These are phyloP conservation scores for Gnathonemus echidnorhynchus DNA, from an alignment of 2,113 vertebrate genomes.

Conservation along the genomic window DNA sequence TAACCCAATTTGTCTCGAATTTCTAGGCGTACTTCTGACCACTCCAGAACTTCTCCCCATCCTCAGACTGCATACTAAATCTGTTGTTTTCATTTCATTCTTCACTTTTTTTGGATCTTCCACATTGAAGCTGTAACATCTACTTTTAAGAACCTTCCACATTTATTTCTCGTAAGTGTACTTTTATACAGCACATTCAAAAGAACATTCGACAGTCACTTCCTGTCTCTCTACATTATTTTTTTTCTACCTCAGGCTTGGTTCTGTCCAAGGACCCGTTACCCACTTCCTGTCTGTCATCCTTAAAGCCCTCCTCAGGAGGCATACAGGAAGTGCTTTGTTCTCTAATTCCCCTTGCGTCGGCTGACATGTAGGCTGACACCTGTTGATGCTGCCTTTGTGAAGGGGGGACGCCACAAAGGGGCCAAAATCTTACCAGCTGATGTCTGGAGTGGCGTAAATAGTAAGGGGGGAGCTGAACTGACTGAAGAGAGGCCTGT, in stretches of 20 bases:
- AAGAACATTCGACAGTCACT: conserved; percentile 17
- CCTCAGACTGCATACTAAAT: background rate
- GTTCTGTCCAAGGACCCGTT: conserved; percentile 56
- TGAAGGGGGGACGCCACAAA: background rate
- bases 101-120: background rate
- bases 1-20: background rate
- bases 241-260: conserved; percentile 63
- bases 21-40: background rate
- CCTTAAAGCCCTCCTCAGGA: conserved; percentile 64
- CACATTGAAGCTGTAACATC: background rate
- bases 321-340: background rate
- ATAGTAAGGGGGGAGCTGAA: background rate
- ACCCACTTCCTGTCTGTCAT: conserved; percentile 74
- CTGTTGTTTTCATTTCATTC: background rate
- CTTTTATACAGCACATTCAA: background rate
- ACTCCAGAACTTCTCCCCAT: background rate
- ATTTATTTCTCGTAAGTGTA: background rate
- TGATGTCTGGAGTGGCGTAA: background rate
- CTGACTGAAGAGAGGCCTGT: background rate
- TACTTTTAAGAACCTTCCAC: conserved; percentile 8
- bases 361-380: conserved; percentile 54
- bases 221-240: conserved; percentile 59
- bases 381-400: conserved; percentile 44
- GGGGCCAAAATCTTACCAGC: background rate
- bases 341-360: background rate